phyloP scores from a whole-genome alignment of 2,888 invertebrate genomes.

The Tridacna gigas region DNA sequence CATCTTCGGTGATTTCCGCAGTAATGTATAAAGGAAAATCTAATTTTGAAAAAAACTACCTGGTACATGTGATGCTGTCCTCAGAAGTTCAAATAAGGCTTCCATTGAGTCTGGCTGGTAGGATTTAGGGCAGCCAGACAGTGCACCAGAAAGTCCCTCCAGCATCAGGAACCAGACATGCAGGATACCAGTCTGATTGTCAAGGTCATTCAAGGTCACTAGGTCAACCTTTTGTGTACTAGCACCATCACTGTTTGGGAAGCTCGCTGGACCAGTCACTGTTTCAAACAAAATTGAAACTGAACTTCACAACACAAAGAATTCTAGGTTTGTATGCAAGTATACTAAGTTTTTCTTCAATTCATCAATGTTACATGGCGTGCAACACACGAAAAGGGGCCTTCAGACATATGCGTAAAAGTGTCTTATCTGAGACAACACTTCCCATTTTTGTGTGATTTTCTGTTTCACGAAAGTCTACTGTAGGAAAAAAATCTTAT shows the following conservation, averaged over 20 bases:
- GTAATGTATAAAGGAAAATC: no score
- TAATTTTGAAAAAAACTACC: conserved; percentile 80
- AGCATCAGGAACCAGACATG: conserved; percentile 95
- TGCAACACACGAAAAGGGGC: no score
- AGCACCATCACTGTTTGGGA: background rate
- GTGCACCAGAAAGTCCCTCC: conserved; percentile 89
- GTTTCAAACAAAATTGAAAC: background rate
- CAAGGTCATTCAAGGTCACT: conserved; percentile 72
- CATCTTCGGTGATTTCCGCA: no score
- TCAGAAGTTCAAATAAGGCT: conserved; percentile 93
- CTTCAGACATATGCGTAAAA: no score
- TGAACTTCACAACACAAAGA: no score
- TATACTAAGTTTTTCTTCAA: no score
- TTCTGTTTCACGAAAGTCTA: no score
- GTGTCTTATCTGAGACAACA: no score
- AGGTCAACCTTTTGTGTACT: conserved; percentile 9
- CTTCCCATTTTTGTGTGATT: no score
- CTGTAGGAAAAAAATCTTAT: no score
- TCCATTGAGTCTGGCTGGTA: conserved; percentile 95
- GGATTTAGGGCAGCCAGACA: conserved; percentile 89
- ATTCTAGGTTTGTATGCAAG: no score
- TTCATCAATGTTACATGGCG: no score
- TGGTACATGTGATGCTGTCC: conserved; percentile 91
- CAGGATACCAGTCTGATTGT: conserved; percentile 88
- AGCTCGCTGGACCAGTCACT: background rate